A percentile compares a stretch with the other conserved stretches of the same genome.
Conservation (phyloP, 2,797 vertebrate species). For the Discoglossus pictus region DNA sequence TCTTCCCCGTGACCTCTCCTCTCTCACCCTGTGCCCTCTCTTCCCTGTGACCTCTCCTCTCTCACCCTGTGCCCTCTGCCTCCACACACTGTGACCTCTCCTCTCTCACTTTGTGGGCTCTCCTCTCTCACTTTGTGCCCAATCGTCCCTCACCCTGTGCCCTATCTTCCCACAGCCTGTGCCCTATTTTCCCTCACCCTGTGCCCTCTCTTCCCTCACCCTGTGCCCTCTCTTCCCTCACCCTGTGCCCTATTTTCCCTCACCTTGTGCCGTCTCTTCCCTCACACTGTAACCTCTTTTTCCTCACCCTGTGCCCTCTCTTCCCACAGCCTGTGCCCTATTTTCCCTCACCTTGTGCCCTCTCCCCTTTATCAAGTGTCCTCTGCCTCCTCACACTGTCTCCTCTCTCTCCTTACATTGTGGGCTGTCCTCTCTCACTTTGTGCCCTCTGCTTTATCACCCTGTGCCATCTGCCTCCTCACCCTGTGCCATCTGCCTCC, state of each 20-base stretch:
- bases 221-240: fast-evolving
- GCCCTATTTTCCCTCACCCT: fast-evolving
- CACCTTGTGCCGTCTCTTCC: fast-evolving
- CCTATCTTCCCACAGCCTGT: background rate
- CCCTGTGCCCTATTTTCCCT: no score
- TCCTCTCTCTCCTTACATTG: fast-evolving
- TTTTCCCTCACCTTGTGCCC: fast-evolving
- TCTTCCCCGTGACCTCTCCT: no score
- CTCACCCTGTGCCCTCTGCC: no score
- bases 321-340: no score
- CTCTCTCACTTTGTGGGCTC: background rate
- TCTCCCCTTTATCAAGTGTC: fast-evolving
- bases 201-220: background rate
- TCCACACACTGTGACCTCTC: fast-evolving
- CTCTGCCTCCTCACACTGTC: background rate
- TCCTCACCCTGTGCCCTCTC: fast-evolving
- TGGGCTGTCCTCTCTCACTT: fast-evolving
- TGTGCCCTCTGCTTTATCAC: no score
- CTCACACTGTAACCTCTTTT: background rate
- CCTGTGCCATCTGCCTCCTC: no score
- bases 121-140: background rate
- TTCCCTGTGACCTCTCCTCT: background rate
- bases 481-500: no score
- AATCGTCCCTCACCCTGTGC: fast-evolving
- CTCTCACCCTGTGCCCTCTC: fast-evolving